Base-by-base conservation (phyloP, 2,113 vertebrate species). In the Podiceps cristatus region DNA sequence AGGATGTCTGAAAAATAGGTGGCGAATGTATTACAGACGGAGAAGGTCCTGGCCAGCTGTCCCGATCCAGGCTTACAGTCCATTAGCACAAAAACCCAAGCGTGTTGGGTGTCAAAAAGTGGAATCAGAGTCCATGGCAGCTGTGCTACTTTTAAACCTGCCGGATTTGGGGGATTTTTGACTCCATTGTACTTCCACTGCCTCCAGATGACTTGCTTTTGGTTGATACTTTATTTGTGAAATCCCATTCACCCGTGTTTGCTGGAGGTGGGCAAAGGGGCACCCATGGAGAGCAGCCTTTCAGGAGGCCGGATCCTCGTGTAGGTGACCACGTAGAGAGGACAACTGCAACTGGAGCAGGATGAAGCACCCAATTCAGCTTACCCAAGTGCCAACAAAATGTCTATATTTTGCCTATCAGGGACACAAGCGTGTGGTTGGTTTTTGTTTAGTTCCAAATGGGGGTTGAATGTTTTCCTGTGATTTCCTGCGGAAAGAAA, bases 121-220 rank as follows among this genome's bases (percentile, higher is more conserved):
- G 29, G 29, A 77, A 71, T 87, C 22, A 25, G 80, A 69, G 24
- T 86, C 86, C 10, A 28, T 5, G 66, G 37, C 0, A 0, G 5
- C 73, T 80, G 23, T 63, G 31, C 67, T 75, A 13, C 35, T 66
- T 76, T 58, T 69, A 69, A 93, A 79, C 35, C 23, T 58, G 66
- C 47, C 37, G 31, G 25, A 42, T 63, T 2, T 64, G 33, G 40
- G 13, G 0, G 3, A 62, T 59, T 87, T 60, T 45, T 83, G 44
- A 88, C 23, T 22, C 27, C 0, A 0, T 20, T 45, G 16, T 64
- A 24, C 18, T 76, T 88, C 29, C 8, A 29, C 40, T 73, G 13
- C 44, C 40, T 69, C 29, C 37, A 58, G 67, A 45, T 64, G 33
- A 49, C 29, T 69, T 2, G 5, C 24, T 90, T 91, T 90, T 66